Evolutionary conservation across 2,797 vertebrate genomes (phyloP), one percentile per base, ranked within the genome.

Genomic region (Mus caroli): DNA sequence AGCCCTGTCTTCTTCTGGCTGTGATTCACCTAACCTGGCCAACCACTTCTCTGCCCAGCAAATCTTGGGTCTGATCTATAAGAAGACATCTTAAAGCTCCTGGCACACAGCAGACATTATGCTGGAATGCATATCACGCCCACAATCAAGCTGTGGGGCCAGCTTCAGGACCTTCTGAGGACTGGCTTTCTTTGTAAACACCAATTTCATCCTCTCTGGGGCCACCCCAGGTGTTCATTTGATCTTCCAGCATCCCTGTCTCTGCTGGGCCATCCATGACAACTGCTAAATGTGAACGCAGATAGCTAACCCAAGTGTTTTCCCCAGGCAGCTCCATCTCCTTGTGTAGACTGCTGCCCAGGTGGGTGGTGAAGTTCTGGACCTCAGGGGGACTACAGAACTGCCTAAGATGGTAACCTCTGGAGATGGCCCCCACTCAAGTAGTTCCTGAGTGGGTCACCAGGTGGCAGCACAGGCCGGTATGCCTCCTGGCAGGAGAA

Each of bases 391-490:
- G 31, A 67, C 43, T 14, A 43, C 19, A 54, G n/a, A 73, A 54
- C 19, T 54, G 67, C 62, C 62, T 50, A 24, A 26, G 12, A 26
- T 3, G 0, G 34, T 24, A 71, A n/a, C n/a, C 50, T 26, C n/a
- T 34, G 64, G 24, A 46, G 75, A 43, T 0, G 9, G 75, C 50
- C 50, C 46, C 43, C 34, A 8, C 31, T 34, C 12, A 20, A 69
- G 52, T 52, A 73, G 79, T 91, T 96, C 84, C 75, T 5, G 1
- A 4, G 10, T 54, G 37, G 84, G 71, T 78, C 96, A 88, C 34
- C 0, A 88, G 94, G 90, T 50, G 94, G 91, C 96, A 96, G 92
- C 88, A 92, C 75, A 64, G 43, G 58, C 64, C 34, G 19, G 52
- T 58, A 37, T 20, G 46, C 71, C 28, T 56, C 90, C 7, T 26